Conservation (phyloP, 1,140 invertebrate genomes). For the Drosophila carrolli region DNA sequence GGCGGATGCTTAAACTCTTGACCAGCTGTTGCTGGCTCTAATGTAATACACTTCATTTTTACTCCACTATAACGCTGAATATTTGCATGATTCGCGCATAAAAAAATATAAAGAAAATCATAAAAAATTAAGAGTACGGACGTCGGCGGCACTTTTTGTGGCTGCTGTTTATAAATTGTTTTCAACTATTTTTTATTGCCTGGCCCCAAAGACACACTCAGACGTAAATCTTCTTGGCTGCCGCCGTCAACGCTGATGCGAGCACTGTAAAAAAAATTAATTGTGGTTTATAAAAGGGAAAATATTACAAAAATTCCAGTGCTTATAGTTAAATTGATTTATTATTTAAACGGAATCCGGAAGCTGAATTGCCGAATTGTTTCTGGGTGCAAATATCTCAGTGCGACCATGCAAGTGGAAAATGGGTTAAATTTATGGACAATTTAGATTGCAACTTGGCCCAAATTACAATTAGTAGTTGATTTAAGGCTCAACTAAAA, state of each 20-base stretch:
- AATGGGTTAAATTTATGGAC: too few species aligned
- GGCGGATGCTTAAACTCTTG: conserved; percentile 9
- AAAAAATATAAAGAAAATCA: conserved; percentile 2
- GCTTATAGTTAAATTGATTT: too few species aligned
- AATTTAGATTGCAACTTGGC: too few species aligned
- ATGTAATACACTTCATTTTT: conserved; percentile 34
- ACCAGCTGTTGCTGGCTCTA: conserved; percentile 9
- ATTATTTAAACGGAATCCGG: too few species aligned
- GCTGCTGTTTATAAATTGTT: conserved; percentile 47
- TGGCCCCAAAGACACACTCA: conserved; percentile 27
- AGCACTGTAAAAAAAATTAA: conserved; percentile 10
- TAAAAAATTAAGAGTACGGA: conserved; percentile 15
- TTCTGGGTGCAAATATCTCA: too few species aligned
- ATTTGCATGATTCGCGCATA: conserved; percentile 48
- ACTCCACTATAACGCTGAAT: background rate
- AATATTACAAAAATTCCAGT: too few species aligned
- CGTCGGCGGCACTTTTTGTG: conserved; percentile 2
- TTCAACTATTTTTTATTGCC: conserved; percentile 61
- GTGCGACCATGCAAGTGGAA: too few species aligned
- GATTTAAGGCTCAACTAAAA: too few species aligned
- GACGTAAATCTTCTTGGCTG: conserved; percentile 53
- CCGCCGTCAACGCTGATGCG: conserved; percentile 2
- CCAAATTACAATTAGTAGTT: too few species aligned
- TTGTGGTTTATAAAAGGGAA: background rate
- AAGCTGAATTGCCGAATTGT: too few species aligned